Evolutionary conservation across 1,140 invertebrate genomes (phyloP).

Genomic region (Sesamia nonagrioides): DNA sequence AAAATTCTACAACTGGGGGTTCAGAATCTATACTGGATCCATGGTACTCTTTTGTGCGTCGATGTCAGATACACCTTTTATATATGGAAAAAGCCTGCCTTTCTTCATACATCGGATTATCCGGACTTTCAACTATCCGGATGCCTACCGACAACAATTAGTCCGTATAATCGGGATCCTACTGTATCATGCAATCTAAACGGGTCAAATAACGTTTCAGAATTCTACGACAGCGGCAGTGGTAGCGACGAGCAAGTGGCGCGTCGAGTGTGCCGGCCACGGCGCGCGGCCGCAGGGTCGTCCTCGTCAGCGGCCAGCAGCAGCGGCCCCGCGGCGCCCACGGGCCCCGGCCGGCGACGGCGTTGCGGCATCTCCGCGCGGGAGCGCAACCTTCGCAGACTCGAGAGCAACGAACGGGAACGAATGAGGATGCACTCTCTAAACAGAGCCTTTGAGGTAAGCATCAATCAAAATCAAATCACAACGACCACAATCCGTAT

Average conservation of each 20-base stretch:
- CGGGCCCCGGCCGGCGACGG: slow-evolving; percentile 78
- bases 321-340: slow-evolving; percentile 54
- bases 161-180: too few relatives aligned
- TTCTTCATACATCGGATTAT: too few relatives aligned
- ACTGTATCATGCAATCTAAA: neutral
- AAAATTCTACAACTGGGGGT: too few relatives aligned
- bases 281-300: slow-evolving; percentile 67
- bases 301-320: slow-evolving; percentile 68
- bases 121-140: too few relatives aligned
- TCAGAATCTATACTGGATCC: too few relatives aligned
- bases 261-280: slow-evolving; percentile 65
- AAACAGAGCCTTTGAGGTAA: slow-evolving; percentile 96
- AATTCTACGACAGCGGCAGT: slow-evolving; percentile 80
- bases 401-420: slow-evolving; percentile 97
- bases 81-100: too few relatives aligned
- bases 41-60: too few relatives aligned
- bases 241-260: slow-evolving; percentile 74
- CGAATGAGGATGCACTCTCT: slow-evolving; percentile 97
- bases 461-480: slow-evolving; percentile 31
- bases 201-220: slow-evolving; percentile 57
- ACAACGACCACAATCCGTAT: neutral
- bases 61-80: too few relatives aligned
- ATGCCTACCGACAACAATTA: too few relatives aligned
- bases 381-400: slow-evolving; percentile 94
- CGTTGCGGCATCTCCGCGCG: slow-evolving; percentile 90